phyloP scores from a whole-genome alignment of 2,888 invertebrate species.

The Corbicula japonica region DNA sequence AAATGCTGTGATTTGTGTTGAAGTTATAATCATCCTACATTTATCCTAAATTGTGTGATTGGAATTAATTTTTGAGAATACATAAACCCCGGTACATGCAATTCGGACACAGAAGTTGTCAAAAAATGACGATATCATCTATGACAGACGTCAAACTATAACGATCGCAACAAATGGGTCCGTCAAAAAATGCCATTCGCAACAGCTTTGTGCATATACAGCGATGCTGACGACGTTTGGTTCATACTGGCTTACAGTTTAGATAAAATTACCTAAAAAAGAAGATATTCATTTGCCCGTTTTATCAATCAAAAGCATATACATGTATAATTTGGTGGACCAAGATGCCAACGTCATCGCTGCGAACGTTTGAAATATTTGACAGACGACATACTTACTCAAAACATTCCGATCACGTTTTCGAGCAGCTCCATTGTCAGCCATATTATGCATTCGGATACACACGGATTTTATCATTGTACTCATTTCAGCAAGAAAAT shows the following conservation, averaged over 20 bases:
- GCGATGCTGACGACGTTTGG: slow-evolving; percentile 6
- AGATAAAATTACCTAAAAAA: background rate
- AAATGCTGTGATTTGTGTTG: background rate
- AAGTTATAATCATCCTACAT: slow-evolving; percentile 1
- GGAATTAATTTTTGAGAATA: too few species aligned
- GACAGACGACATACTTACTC: slow-evolving; percentile 5
- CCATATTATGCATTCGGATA: slow-evolving; percentile 20
- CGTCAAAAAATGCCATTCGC: slow-evolving; percentile 27
- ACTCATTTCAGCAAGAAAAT: background rate
- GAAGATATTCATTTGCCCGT: too few species aligned
- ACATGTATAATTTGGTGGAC: too few species aligned
- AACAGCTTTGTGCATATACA: slow-evolving; percentile 13
- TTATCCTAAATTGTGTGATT: slow-evolving; percentile 4
- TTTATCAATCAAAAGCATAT: background rate
- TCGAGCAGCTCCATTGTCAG: background rate
- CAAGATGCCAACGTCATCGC: slow-evolving; percentile 2
- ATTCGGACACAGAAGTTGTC: slow-evolving; percentile 20
- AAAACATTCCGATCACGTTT: background rate
- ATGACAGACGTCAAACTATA: slow-evolving; percentile 13
- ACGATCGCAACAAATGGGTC: slow-evolving; percentile 9
- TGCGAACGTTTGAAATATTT: slow-evolving; percentile 10
- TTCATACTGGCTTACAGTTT: background rate
- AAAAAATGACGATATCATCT: slow-evolving; percentile 26
- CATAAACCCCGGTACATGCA: too few species aligned
- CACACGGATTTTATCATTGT: slow-evolving; percentile 2